These are phyloP conservation scores for Lineus longissimus DNA, from an alignment of 1,140 invertebrate genomes.

Conservation along the genomic window DNA sequence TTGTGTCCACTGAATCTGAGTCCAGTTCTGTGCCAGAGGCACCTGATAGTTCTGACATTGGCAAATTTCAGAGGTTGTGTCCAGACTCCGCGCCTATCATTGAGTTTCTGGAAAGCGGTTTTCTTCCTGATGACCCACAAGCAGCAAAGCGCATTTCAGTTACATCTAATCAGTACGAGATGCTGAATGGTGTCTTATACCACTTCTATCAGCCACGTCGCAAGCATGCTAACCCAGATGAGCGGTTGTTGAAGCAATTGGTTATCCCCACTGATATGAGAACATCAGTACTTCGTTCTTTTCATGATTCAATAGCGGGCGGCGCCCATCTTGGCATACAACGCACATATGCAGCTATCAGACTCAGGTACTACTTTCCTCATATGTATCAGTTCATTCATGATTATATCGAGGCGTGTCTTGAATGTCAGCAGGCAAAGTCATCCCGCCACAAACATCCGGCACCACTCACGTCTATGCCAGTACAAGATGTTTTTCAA, in stretches of 20 bases:
- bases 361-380: neutral
- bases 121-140: constrained; percentile 11
- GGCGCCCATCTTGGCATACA: neutral
- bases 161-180: constrained; percentile 17
- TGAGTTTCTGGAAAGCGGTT: constrained; percentile 4
- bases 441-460: neutral
- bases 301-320: neutral
- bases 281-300: neutral
- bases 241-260: neutral
- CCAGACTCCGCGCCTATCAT: constrained; percentile 17
- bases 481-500: neutral
- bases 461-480: neutral
- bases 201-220: constrained; percentile 20
- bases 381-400: constrained; percentile 3
- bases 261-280: neutral
- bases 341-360: neutral
- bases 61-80: constrained; percentile 14
- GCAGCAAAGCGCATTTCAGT: neutral
- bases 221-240: neutral
- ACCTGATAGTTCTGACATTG: neutral
- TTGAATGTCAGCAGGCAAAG: constrained; percentile 3
- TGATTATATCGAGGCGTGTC: neutral
- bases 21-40: too few species aligned
- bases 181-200: constrained; percentile 23
- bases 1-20: too few species aligned